Base-by-base conservation (phyloP, 2,888 invertebrate genomes). In the Torymus auratus region DNA sequence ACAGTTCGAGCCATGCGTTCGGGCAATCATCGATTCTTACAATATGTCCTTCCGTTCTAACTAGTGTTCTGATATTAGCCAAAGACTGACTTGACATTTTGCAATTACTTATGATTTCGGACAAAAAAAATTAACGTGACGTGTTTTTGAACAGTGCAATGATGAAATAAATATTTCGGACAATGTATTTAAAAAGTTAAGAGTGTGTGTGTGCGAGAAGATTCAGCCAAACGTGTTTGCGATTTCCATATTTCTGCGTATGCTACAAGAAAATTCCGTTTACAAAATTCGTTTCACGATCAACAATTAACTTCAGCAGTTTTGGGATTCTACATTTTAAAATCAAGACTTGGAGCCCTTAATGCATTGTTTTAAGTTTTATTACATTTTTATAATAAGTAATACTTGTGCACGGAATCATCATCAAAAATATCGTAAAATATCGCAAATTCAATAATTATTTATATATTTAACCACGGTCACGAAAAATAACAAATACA, bases 21-120 rank as follows among this genome's bases (percentile, higher is more conserved):
- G 70, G 80, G 72, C 62, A 64, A 62, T 52, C 76, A 60, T 70
- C 75, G 53, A 64, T 65, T 41, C 17, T 77, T 73, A 23, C 65
- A 52, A 52, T 62, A 58, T 75, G 58, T 81, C 64, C 72, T 70
- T 65, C 70, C 69, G 41, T 81, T 75, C 15, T 62, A 64, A 68
- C 56, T 80, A 79, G 55, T 67, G 55, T 76, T 72, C 50, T 28
- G n/a, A 50, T 76, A 67, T 13, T 68, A 76, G 56, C 52, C 17
- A 73, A 72, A 77, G 64, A 76, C 71, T 68, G 68, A 73, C 5
- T 50, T 68, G 68, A 72, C 28, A 62, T 62, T 67, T 52, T 70
- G 10, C 15, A 50, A 61, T 62, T 15, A 55, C 41, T 60, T 28
- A 65, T 53, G 20, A 56, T 50, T 62, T 41, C 69, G 56, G 28